Percentiles rank a stretch among this genome's conserved stretches.
These are phyloP conservation scores for Rhagophthalmus giganteus DNA, from an alignment of 2,888 invertebrate species.

Conservation along the genomic window DNA sequence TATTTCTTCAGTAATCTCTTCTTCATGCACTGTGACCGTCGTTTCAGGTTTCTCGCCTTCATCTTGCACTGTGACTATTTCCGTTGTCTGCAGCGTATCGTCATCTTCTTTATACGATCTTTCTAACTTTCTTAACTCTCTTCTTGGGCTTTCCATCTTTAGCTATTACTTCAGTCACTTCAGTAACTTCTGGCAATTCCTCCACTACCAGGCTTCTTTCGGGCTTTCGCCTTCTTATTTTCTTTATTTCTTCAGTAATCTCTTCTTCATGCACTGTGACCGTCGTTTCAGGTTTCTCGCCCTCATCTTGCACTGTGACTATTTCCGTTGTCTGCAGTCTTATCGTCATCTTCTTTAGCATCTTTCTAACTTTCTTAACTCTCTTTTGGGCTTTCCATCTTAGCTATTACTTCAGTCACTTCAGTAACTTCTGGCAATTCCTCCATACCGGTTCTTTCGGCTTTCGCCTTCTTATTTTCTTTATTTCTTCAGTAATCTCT, in stretches of 20 bases:
- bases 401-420: constrained; percentile 37
- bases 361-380: constrained; percentile 46
- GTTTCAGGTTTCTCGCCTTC: constrained; percentile 54
- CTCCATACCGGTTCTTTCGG: constrained; percentile 40
- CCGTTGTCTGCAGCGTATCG: constrained; percentile 52
- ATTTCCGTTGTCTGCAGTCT: constrained; percentile 37
- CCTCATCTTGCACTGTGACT: constrained; percentile 32
- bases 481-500: constrained; percentile 37
- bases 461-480: constrained; percentile 24
- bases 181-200: constrained; percentile 45
- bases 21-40: constrained; percentile 43
- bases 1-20: constrained; percentile 19
- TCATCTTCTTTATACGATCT: constrained; percentile 54
- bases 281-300: constrained; percentile 24
- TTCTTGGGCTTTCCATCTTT: constrained; percentile 39
- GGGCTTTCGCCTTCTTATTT: constrained; percentile 35
- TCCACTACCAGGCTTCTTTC: constrained; percentile 29
- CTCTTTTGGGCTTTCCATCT: constrained; percentile 42
- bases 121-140: constrained; percentile 50
- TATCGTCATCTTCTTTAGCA: constrained; percentile 44
- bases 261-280: constrained; percentile 52
- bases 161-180: constrained; percentile 39
- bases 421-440: constrained; percentile 46
- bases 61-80: constrained; percentile 55
- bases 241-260: constrained; percentile 24